Conservation (phyloP, 2,113 vertebrate species). For the Etheostoma cragini region DNA sequence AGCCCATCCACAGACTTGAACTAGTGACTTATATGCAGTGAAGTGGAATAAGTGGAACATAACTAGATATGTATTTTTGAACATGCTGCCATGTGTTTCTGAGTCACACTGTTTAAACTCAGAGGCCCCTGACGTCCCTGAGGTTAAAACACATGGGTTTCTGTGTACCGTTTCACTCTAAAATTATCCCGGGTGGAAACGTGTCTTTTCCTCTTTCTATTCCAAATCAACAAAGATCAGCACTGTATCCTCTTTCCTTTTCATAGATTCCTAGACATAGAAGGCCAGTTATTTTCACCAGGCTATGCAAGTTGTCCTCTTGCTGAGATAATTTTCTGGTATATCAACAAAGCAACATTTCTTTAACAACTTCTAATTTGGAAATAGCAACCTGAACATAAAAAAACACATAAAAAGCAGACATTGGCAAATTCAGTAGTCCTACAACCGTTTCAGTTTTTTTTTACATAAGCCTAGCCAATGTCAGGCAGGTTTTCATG, state of each 20-base stretch:
- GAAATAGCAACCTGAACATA: background rate
- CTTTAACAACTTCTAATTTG: background rate
- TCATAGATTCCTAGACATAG: background rate
- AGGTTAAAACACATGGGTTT: slow-evolving; percentile 27
- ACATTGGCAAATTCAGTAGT: background rate
- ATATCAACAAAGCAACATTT: background rate
- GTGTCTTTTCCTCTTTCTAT: slow-evolving; percentile 1
- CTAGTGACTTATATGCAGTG: background rate
- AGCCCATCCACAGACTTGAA: background rate
- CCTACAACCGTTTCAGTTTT: background rate
- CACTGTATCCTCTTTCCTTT: background rate
- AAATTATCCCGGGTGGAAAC: slow-evolving; percentile 29
- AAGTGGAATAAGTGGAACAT: slow-evolving; percentile 15
- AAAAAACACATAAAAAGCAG: background rate
- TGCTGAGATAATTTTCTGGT: background rate
- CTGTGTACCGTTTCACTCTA: slow-evolving; percentile 40
- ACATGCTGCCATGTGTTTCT: slow-evolving; percentile 4
- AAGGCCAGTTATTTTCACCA: background rate
- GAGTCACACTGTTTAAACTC: slow-evolving; percentile 52
- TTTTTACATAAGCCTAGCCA: background rate
- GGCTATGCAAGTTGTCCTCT: background rate
- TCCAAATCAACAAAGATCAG: background rate
- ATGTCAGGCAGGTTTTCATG: background rate
- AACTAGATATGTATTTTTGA: slow-evolving; percentile 15
- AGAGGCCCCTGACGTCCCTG: slow-evolving; percentile 5